Evolutionary conservation across 2,888 invertebrate genomes (phyloP).

Genomic region (Calameuta pallipes): DNA sequence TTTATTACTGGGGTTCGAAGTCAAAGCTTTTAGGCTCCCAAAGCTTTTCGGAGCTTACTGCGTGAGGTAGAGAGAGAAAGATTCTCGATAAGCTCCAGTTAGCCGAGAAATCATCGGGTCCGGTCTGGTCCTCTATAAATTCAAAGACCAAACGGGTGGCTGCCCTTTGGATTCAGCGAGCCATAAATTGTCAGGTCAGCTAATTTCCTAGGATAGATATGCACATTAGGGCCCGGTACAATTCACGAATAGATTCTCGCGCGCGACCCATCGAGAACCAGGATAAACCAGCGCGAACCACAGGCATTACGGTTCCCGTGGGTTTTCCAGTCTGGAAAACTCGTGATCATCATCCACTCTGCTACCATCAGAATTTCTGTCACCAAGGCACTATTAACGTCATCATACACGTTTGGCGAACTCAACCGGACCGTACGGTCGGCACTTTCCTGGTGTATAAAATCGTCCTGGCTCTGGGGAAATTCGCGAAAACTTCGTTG

Average conservation of each 20-base stretch:
- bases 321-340: background rate
- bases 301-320: background rate
- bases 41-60: background rate
- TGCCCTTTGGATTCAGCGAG: background rate
- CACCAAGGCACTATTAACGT: background rate
- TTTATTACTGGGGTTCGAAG: background rate
- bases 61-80: background rate
- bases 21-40: background rate
- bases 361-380: background rate
- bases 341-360: background rate
- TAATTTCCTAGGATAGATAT: background rate
- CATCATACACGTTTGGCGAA: background rate
- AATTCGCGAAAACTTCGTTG: background rate
- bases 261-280: background rate
- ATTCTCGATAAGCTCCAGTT: background rate
- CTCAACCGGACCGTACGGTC: background rate
- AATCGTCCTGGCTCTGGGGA: background rate
- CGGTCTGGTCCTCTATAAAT: background rate
- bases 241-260: background rate
- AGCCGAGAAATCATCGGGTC: background rate
- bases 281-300: background rate
- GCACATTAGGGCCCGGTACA: background rate
- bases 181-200: background rate
- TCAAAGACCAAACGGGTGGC: background rate
- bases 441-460: background rate